Conservation (phyloP, 2,113 vertebrate genomes). For the Zosterops pallidus region DNA sequence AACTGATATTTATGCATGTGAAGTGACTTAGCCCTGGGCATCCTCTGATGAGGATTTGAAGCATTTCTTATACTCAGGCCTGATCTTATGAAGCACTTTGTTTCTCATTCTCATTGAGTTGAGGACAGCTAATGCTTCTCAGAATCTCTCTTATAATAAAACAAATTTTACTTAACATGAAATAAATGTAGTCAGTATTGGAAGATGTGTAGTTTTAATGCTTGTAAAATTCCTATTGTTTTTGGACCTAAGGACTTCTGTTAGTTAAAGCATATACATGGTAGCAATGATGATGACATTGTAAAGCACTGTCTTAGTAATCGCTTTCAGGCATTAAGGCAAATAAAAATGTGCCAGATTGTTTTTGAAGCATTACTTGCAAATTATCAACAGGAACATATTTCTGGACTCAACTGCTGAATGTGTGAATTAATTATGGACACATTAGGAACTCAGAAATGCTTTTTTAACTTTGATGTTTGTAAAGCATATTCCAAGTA, state of each 20-base stretch:
- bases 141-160: background rate
- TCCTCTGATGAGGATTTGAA: background rate
- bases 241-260: background rate
- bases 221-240: background rate
- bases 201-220: background rate
- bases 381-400: conserved; percentile 73
- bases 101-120: background rate
- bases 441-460: conserved; percentile 56
- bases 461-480: conserved; percentile 31
- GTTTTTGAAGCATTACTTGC: conserved; percentile 66
- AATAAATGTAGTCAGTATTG: background rate
- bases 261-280: background rate
- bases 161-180: background rate
- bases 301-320: background rate
- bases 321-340: conserved; percentile 32
- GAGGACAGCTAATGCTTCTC: background rate
- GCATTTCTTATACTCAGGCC: background rate
- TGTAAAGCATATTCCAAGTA: background rate
- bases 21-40: background rate
- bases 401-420: conserved; percentile 69
- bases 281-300: background rate
- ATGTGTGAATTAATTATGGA: conserved; percentile 74
- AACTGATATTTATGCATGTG: background rate
- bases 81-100: background rate
- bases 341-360: conserved; percentile 66